Percentiles rank a stretch among this genome's conserved stretches.
Conservation (phyloP, 2,113 vertebrate species). For the Dendrocopos noguchii region DNA sequence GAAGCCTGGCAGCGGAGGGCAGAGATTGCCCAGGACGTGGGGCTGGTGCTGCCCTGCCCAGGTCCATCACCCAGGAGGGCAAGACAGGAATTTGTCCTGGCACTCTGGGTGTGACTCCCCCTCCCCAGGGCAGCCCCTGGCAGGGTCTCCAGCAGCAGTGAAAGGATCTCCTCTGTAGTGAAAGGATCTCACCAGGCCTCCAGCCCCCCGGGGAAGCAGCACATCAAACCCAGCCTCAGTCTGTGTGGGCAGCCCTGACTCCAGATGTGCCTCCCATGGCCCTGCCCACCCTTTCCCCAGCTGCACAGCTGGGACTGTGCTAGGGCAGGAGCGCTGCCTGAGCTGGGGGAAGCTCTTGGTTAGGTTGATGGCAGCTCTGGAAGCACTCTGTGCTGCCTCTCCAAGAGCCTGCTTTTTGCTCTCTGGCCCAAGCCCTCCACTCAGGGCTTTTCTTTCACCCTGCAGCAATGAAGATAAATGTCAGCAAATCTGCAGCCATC, state of each 20-base stretch:
- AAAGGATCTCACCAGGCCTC: neutral
- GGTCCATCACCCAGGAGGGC: neutral
- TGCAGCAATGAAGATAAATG: conserved; percentile 41
- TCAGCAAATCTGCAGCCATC: neutral
- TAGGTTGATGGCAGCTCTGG: neutral
- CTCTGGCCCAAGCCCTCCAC: conserved; percentile 22
- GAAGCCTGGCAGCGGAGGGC: neutral
- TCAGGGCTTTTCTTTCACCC: neutral
- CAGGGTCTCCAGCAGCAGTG: neutral
- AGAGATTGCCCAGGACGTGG: neutral
- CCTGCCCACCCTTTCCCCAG: neutral
- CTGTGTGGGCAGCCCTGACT: neutral
- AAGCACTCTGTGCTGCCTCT: conserved; percentile 1
- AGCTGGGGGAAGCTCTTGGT: rapidly evolving
- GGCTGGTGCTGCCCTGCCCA: neutral
- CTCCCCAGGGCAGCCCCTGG: rapidly evolving
- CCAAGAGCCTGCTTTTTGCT: conserved; percentile 27
- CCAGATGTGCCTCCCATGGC: neutral
- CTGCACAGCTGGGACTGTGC: neutral
- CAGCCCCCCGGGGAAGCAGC: neutral
- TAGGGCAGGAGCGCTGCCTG: neutral
- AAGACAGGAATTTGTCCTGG: neutral
- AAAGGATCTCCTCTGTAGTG: neutral
- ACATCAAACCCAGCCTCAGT: neutral
- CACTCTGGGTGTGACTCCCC: too few relatives aligned